phyloP scores from a whole-genome alignment of 1,140 invertebrate species.

The Aricia agestis region DNA sequence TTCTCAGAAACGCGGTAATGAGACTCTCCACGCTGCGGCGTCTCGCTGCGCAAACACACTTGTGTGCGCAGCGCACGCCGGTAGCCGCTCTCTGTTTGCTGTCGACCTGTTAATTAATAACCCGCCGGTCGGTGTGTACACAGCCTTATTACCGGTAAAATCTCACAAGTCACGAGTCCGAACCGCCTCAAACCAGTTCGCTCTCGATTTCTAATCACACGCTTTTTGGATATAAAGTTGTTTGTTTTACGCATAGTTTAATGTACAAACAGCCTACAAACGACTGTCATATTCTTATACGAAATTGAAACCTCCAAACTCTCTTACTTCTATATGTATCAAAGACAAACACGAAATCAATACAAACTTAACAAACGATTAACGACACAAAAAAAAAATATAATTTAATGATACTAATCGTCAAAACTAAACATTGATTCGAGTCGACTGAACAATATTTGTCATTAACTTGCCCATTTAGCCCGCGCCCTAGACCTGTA shows the following conservation, averaged over 20 bases:
- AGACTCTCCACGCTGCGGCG: conserved; percentile 63
- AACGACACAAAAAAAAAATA: not conserved
- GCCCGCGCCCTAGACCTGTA: conserved; percentile 63
- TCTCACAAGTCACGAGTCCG: conserved; percentile 72
- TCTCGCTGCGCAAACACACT: conserved; percentile 58
- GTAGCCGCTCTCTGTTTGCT: conserved; percentile 70
- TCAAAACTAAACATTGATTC: conserved; percentile 8
- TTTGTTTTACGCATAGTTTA: conserved; percentile 27
- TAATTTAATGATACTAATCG: not conserved
- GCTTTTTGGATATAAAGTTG: conserved; percentile 50
- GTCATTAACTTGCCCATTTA: conserved; percentile 71
- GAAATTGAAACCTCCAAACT: too few species aligned
- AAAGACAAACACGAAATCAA: too few species aligned
- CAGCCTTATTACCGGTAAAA: conserved; percentile 75
- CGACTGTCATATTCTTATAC: too few species aligned
- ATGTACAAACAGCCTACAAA: conserved; percentile 11
- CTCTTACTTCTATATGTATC: too few species aligned
- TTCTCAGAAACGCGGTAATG: conserved; percentile 69
- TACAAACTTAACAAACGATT: conserved; percentile 10
- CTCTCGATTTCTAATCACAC: conserved; percentile 64
- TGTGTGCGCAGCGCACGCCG: conserved; percentile 68
- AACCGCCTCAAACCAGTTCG: conserved; percentile 57
- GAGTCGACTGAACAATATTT: conserved; percentile 67
- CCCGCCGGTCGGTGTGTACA: conserved; percentile 66
- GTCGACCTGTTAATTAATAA: conserved; percentile 76